Evolutionary conservation across 2,888 invertebrate genomes (phyloP), one percentile per base, ranked within the genome.

Genomic region (Caenorhabditis sp.): DNA sequence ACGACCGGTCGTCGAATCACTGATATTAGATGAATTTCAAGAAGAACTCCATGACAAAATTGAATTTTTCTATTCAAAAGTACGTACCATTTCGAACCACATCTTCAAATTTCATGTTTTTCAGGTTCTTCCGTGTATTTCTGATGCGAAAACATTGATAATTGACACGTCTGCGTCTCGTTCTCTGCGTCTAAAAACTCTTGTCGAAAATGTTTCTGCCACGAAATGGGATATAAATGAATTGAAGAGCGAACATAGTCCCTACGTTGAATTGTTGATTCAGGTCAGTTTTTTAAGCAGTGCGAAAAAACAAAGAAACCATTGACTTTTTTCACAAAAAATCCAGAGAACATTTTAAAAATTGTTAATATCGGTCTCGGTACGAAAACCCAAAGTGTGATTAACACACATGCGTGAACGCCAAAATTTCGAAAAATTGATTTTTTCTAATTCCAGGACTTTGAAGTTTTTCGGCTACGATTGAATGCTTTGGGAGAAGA

Each of bases 161-260:
- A 27, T 79, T 14, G 77, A 77, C 23, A 75, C 77, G 19, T 75
- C 84, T 0, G 81, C 83, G 5, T 78, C 80, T 19, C 63, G 81
- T 17, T 69, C 80, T 1, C 69, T 86, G 1, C 77, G 82, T 21
- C 69, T 78, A 36, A 73, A 75, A 21, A 66, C 72, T 19, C 91
- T 94, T 36, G 89, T 96, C 10, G 90, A 92, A 71, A 91, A 93
- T n/a, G 96, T 99, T 93, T 82, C 87, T 4, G 93, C 93, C 89
- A 95, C 96, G 0, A 93, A 93, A 88, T 99, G 97, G 97, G 94
- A 90, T 81, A 88, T 90, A 36, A 88, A 88, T 73, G 95, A 94
- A 84, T 94, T 99, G 0, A 94, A 94, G 89, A 94, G 94, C 0
- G 94, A 96, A 84, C 96, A 99, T 88, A 96, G 94, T 86, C 89